Base-by-base conservation (phyloP, 2,888 invertebrate species). In the Drosophila greeni region DNA sequence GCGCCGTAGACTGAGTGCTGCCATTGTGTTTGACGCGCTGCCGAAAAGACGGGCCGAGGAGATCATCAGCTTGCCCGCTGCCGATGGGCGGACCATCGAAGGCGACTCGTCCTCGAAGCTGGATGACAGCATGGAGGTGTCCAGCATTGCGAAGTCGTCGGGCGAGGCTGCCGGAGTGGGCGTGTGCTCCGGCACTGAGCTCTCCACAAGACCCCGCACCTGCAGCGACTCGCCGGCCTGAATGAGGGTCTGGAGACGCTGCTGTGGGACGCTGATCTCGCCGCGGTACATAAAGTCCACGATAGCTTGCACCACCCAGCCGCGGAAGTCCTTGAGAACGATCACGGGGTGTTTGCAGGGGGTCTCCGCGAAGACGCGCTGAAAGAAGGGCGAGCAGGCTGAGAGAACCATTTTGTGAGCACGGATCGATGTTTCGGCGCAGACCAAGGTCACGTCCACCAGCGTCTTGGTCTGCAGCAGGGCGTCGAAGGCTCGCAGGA, bases 281-380 rank as follows among this genome's bases (percentile, higher is more conserved):
- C 97, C 97, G 76, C 95, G 94, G 90, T 97, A 97, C 96, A 97
- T 97, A 86, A 97, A 97, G 89, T 96, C 95, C 69, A 97, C 94
- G 67, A 97, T 94, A 34, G 95, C 95, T 84, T 95, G 95, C 70
- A 97, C 94, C 85, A 96, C 96, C 93, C 95, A 95, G 75, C 94
- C 95, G 84, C 93, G 92, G 88, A 96, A 95, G 90, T 97, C 96
- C 88, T 96, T 96, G 69, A 97, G 90, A 76, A 97, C 95, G 86
- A 97, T 95, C 77, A 97, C 95, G 40, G 97, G 97, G 88, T 97
- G 97, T 88, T 96, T 95, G 91, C 96, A 96, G 57, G 96, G 96
- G 84, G 95, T 96, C 87, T 97, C 96, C 84, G 94, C 93, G 88
- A 97, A 95, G 87, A 97, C 94, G 85, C 94, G 91, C 85, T 95